phyloP scores from a whole-genome alignment of 2,113 vertebrate species.

The Empidonax alnorum region DNA sequence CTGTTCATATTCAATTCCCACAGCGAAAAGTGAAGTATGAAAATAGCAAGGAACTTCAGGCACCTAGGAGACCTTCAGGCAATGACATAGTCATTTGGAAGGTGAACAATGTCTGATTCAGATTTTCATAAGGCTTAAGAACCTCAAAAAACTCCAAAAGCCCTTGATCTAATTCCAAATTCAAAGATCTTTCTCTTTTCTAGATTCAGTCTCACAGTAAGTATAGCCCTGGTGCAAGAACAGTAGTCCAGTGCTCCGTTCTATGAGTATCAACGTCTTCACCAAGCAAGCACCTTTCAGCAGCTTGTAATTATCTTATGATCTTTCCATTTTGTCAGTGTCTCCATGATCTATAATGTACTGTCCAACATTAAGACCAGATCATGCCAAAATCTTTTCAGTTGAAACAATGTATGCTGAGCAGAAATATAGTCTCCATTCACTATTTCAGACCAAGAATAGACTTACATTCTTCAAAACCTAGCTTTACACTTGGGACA shows the following conservation, averaged over 20 bases:
- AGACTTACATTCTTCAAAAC: neutral
- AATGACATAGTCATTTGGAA: neutral
- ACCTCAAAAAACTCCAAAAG: neutral
- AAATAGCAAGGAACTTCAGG: conserved; percentile 2
- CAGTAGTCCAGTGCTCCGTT: neutral
- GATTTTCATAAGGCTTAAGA: neutral
- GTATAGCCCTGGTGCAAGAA: neutral
- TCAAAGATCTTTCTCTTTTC: neutral
- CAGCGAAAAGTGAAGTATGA: neutral
- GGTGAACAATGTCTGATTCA: conserved; percentile 34
- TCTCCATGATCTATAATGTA: neutral
- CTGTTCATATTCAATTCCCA: conserved; percentile 33
- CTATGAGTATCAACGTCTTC: neutral
- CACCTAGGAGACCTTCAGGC: conserved; percentile 18
- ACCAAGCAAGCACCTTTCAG: neutral
- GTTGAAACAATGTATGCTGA: neutral
- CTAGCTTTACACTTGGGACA: neutral
- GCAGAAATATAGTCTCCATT: neutral
- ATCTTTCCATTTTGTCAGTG: neutral
- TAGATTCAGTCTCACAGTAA: neutral
- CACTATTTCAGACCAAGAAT: neutral
- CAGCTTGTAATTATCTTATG: neutral
- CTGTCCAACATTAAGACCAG: neutral
- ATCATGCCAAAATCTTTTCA: neutral
- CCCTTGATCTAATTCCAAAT: neutral